These are phyloP conservation scores for Heteractis magnifica DNA, from an alignment of 92 coral and sea anemone genomes.

Conservation along the genomic window DNA sequence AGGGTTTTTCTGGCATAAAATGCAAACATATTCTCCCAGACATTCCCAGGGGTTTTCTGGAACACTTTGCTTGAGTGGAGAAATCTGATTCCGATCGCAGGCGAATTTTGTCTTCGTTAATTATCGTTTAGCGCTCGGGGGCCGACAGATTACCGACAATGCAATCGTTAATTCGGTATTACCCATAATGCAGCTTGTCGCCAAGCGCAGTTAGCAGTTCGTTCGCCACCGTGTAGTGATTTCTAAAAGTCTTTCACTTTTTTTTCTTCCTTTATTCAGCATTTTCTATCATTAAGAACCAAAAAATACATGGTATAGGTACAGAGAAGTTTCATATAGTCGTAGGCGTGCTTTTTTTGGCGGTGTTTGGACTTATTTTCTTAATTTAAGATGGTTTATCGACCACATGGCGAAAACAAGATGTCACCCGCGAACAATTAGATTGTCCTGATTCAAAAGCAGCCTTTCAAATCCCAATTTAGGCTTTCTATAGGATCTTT, in stretches of 20 bases:
- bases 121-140: background rate
- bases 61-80: background rate
- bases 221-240: background rate
- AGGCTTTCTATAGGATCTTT: background rate
- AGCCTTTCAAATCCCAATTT: background rate
- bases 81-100: background rate
- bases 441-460: background rate
- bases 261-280: background rate
- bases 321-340: background rate
- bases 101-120: background rate
- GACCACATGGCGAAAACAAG: conserved; percentile 8
- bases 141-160: background rate
- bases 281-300: background rate
- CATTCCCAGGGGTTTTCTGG: conserved; percentile 5
- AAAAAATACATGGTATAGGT: background rate
- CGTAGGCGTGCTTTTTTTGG: background rate
- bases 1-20: conserved; percentile 35
- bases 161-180: background rate
- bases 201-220: background rate
- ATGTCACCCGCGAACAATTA: background rate
- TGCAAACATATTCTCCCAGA: conserved; percentile 35
- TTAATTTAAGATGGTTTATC: background rate
- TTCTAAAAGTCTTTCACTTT: background rate
- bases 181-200: background rate
- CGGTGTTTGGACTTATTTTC: background rate